A percentile compares a stretch with the other conserved stretches of the same genome.
These are phyloP conservation scores for Danio choprae DNA, from an alignment of 2,797 vertebrate species.

Conservation along the genomic window DNA sequence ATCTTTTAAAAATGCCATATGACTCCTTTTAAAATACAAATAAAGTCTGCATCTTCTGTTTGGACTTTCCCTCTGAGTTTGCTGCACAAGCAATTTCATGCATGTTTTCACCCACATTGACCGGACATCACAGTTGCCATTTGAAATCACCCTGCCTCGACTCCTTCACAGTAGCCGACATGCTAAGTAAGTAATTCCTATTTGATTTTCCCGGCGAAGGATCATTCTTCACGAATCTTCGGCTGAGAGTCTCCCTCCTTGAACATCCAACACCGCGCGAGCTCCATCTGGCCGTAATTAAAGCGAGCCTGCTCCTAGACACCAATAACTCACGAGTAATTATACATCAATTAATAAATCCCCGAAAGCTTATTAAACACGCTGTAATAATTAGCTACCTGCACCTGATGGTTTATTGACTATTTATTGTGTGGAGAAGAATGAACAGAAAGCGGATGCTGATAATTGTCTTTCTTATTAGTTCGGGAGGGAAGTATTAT, in stretches of 20 bases:
- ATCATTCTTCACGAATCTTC: constrained; percentile 47
- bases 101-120: constrained; percentile 3
- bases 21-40: not conserved
- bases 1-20: too few relatives aligned
- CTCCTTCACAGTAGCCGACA: constrained; percentile 11
- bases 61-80: not conserved
- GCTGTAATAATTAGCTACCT: constrained; percentile 58
- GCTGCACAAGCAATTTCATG: constrained; percentile 3
- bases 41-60: not conserved
- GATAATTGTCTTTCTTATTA: constrained; percentile 49
- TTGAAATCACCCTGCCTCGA: constrained; percentile 24
- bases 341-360: constrained; percentile 67
- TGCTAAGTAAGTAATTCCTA: constrained; percentile 43
- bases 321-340: constrained; percentile 67
- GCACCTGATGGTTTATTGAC: constrained; percentile 59
- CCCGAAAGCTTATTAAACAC: constrained; percentile 66
- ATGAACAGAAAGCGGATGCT: constrained; percentile 51
- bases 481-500: constrained; percentile 35
- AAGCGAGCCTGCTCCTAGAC: constrained; percentile 59
- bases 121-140: constrained; percentile 19
- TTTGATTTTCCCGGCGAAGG: constrained; percentile 52
- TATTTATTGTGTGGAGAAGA: constrained; percentile 55
- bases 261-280: constrained; percentile 60
- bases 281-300: constrained; percentile 66
- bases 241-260: constrained; percentile 52